These are phyloP conservation scores for Sander vitreus DNA, from an alignment of 2,113 vertebrate genomes.

Conservation along the genomic window DNA sequence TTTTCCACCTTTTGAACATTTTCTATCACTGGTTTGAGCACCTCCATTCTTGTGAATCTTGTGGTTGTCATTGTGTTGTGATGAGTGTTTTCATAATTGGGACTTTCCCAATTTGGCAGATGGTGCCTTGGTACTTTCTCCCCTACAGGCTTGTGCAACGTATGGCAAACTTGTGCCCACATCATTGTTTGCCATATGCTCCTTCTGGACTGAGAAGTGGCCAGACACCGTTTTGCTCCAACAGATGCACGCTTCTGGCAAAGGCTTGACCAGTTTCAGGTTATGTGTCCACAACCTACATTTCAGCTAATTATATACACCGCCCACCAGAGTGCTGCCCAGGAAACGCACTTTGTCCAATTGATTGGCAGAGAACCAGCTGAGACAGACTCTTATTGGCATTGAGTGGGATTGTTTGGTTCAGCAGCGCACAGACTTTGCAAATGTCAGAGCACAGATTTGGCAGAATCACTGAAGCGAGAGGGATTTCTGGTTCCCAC, in stretches of 20 bases:
- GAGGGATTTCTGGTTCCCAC: constrained; percentile 37
- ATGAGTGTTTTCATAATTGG: constrained; percentile 65
- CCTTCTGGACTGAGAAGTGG: constrained; percentile 35
- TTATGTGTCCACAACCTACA: constrained; percentile 12
- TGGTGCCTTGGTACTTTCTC: constrained; percentile 46
- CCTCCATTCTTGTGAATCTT: constrained; percentile 11
- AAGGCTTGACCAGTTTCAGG: not conserved
- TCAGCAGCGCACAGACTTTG: constrained; percentile 39
- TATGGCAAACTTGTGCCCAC: constrained; percentile 60
- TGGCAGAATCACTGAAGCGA: constrained; percentile 42
- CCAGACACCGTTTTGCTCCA: not conserved
- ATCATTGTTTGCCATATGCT: constrained; percentile 63
- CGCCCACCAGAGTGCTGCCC: not conserved
- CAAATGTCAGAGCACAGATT: constrained; percentile 59
- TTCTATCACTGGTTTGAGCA: constrained; percentile 23
- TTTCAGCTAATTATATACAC: constrained; percentile 7
- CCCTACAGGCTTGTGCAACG: constrained; percentile 53
- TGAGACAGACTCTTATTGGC: constrained; percentile 57
- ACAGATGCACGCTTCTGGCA: constrained; percentile 11
- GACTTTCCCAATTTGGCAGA: constrained; percentile 58
- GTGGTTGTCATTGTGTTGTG: constrained; percentile 22
- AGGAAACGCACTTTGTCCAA: constrained; percentile 29
- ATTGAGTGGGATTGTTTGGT: constrained; percentile 44
- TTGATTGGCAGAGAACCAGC: constrained; percentile 48
- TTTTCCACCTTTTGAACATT: constrained; percentile 6